Evolutionary conservation across 1,140 invertebrate species (phyloP).

Genomic region (Temnothorax nylanderi): DNA sequence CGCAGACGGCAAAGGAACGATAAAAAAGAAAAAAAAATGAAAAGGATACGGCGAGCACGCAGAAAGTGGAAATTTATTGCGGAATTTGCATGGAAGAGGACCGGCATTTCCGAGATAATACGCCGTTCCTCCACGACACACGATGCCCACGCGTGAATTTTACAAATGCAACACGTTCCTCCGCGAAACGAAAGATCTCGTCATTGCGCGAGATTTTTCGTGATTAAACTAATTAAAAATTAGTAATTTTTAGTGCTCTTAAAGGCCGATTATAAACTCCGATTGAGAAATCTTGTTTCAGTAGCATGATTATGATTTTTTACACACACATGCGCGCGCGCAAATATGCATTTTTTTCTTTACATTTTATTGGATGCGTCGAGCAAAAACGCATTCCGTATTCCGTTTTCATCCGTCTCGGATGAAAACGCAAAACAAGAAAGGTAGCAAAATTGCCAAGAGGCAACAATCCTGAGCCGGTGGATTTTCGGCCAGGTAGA

Average conservation of each 20-base stretch:
- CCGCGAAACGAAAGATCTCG: not conserved
- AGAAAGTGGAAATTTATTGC: slow-evolving; percentile 70
- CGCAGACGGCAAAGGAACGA: slow-evolving; percentile 18
- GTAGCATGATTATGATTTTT: not conserved
- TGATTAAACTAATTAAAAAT: not conserved
- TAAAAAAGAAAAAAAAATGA: not conserved
- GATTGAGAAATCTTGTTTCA: not conserved
- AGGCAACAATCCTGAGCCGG: slow-evolving; percentile 57
- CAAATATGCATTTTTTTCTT: not conserved
- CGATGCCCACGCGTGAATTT: slow-evolving; percentile 11
- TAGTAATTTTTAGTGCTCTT: not conserved
- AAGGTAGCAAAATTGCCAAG: slow-evolving; percentile 8
- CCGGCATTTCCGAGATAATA: slow-evolving; percentile 62
- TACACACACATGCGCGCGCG: not conserved
- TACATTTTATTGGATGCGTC: not conserved
- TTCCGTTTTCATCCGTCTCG: not conserved
- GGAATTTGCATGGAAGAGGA: slow-evolving; percentile 68
- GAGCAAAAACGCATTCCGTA: not conserved
- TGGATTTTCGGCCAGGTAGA: slow-evolving; percentile 42
- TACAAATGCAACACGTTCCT: not conserved
- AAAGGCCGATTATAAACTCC: not conserved
- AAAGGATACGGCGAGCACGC: slow-evolving; percentile 29
- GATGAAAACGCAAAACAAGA: not conserved
- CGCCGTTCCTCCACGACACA: not conserved
- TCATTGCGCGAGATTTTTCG: not conserved